Conservation (phyloP, 1,140 invertebrate species). For the Lithobius niger region DNA sequence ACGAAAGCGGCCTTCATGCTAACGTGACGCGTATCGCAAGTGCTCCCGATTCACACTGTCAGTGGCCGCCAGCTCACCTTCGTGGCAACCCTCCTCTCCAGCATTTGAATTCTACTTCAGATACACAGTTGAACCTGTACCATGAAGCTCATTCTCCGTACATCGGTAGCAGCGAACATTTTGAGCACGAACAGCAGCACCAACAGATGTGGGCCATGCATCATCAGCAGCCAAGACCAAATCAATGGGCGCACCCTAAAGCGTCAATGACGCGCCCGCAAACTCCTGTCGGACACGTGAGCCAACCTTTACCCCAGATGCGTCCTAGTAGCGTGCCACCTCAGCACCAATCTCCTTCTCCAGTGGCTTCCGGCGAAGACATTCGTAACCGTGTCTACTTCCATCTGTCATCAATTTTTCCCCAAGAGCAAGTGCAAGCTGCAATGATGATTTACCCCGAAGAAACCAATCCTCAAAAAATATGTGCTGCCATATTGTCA, state of each 20-base stretch:
- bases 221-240: too few relatives aligned
- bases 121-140: slow-evolving; percentile 47
- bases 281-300: background rate
- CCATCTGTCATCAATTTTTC: slow-evolving; percentile 73
- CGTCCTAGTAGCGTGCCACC: slow-evolving; percentile 3
- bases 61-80: slow-evolving; percentile 32
- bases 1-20: slow-evolving; percentile 28
- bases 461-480: slow-evolving; percentile 71
- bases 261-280: background rate
- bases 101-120: slow-evolving; percentile 40
- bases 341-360: slow-evolving; percentile 11
- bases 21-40: slow-evolving; percentile 60
- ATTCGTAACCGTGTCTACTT: slow-evolving; percentile 60
- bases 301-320: background rate
- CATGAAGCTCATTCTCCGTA: slow-evolving; percentile 15
- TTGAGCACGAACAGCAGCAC: slow-evolving; percentile 6
- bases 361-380: slow-evolving; percentile 42
- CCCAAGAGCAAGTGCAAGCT: slow-evolving; percentile 67
- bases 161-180: slow-evolving; percentile 12
- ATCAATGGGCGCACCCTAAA: background rate
- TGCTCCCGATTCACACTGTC: slow-evolving; percentile 51
- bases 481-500: slow-evolving; percentile 69
- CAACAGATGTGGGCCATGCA: too few relatives aligned
- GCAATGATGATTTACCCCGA: slow-evolving; percentile 74
- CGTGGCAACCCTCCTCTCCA: slow-evolving; percentile 16